phyloP scores from a whole-genome alignment of 2,888 invertebrate species.

The Drosophila differens region DNA sequence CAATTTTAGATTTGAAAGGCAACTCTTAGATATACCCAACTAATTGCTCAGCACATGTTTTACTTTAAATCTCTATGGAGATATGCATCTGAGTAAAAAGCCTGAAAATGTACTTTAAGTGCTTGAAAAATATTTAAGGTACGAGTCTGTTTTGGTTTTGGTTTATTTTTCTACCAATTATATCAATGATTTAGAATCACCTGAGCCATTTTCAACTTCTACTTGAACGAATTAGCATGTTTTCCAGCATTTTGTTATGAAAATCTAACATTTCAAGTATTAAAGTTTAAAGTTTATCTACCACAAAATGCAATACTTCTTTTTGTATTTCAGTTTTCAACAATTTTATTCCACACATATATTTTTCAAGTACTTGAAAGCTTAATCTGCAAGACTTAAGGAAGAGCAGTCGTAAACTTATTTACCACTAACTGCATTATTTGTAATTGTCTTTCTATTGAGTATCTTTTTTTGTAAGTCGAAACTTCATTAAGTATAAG shows the following conservation, averaged over 20 bases:
- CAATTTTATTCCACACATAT: neutral
- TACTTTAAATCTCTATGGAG: neutral
- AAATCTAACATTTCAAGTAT: neutral
- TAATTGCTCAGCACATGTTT: slow-evolving; percentile 5
- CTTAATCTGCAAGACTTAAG: no score
- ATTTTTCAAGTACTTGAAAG: neutral
- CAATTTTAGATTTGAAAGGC: slow-evolving; percentile 12
- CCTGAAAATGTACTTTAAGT: neutral
- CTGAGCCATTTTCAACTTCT: neutral
- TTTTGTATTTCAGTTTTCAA: neutral
- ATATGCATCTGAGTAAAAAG: neutral
- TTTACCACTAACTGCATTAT: neutral
- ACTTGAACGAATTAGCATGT: no score
- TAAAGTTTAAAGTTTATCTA: neutral
- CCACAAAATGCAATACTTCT: neutral
- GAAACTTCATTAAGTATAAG: neutral
- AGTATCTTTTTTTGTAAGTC: neutral
- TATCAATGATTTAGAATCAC: neutral
- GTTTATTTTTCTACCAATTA: neutral
- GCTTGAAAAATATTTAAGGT: neutral
- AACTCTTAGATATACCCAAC: neutral
- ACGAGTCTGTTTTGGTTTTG: neutral
- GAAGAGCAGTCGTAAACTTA: neutral
- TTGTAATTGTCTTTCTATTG: neutral
- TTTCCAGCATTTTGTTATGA: neutral